Percentiles rank a stretch among this genome's conserved stretches.
phyloP scores from a whole-genome alignment of 2,113 vertebrate species.

The Spermophilus dauricus region DNA sequence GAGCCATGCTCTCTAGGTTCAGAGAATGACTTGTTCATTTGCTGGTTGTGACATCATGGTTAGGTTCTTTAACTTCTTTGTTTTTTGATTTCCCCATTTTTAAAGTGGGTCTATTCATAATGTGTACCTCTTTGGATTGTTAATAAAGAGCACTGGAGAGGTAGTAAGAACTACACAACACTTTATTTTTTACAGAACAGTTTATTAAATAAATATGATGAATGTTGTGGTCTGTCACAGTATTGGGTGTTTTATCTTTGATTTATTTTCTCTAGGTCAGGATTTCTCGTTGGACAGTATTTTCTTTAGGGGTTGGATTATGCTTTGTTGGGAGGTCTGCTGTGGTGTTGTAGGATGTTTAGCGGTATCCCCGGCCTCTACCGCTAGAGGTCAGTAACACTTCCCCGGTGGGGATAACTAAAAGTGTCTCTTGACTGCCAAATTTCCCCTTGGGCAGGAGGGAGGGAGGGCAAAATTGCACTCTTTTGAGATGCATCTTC shows the following conservation, averaged over 20 bases:
- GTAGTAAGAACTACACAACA: neutral
- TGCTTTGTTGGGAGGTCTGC: neutral
- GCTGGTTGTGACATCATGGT: neutral
- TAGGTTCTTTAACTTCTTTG: neutral
- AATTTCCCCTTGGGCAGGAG: neutral
- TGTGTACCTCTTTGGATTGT: neutral
- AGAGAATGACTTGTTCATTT: neutral
- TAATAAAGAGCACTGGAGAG: neutral
- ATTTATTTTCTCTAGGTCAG: neutral
- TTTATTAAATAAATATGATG: conserved; percentile 10
- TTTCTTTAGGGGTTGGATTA: neutral
- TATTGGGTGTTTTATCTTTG: neutral
- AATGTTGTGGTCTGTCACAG: neutral
- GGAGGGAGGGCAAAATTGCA: neutral
- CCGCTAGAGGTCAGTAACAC: conserved; percentile 69
- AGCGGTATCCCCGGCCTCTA: conserved; percentile 43
- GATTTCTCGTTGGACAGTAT: neutral
- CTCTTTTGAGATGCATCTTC: neutral
- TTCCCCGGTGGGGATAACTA: neutral
- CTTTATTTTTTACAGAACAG: neutral
- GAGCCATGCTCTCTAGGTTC: neutral
- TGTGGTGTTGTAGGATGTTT: neutral
- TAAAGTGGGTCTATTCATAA: neutral
- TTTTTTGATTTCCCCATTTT: neutral
- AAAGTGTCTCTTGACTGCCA: neutral